A percentile compares a stretch with the other conserved stretches of the same genome.
Conservation (phyloP, 2,797 vertebrate species). For the Loriculus beryllinus region DNA sequence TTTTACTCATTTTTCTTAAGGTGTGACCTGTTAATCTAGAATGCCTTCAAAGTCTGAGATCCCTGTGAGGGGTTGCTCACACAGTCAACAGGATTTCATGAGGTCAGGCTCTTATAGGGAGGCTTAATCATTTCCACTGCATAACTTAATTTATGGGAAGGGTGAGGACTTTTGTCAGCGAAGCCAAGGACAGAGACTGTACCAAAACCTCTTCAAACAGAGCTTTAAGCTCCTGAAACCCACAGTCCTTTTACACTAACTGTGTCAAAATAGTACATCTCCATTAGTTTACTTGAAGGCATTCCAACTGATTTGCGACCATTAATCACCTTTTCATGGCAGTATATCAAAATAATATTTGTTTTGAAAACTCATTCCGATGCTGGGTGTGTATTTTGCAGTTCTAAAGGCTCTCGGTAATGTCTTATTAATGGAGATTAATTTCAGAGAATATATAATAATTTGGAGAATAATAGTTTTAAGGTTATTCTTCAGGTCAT, state of each 20-base stretch:
- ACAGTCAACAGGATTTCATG: neutral
- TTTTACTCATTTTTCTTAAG: neutral
- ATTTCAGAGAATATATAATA: neutral
- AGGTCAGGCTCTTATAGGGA: neutral
- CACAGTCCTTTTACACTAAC: neutral
- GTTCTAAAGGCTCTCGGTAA: neutral
- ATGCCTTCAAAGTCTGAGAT: neutral
- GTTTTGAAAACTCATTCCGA: neutral
- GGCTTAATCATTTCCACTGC: neutral
- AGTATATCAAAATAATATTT: neutral
- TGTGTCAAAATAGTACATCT: neutral
- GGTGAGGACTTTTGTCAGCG: rapidly evolving
- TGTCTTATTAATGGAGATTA: neutral
- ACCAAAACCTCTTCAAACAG: neutral
- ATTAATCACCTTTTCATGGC: neutral
- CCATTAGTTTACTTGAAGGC: neutral
- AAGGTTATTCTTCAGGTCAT: neutral
- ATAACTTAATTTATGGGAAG: neutral
- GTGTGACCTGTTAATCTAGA: neutral
- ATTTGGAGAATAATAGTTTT: neutral
- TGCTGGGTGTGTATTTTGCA: neutral
- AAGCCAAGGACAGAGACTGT: neutral
- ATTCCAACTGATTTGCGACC: neutral
- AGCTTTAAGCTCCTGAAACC: neutral
- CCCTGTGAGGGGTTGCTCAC: neutral